These are phyloP conservation scores for Australoheros facetus DNA, from an alignment of 2,797 vertebrate genomes.

Conservation along the genomic window DNA sequence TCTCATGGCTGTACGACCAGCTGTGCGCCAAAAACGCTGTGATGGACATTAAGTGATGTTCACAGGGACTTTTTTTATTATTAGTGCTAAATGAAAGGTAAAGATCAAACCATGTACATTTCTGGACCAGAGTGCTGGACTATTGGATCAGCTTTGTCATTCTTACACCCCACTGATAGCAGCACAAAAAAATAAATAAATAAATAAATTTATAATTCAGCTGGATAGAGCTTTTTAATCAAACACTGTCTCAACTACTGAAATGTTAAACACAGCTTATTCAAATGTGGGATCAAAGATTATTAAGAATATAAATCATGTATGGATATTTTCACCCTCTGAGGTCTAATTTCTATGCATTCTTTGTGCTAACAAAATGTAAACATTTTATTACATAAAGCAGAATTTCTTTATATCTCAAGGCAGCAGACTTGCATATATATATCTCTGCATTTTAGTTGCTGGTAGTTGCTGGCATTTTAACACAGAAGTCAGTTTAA, in stretches of 20 bases:
- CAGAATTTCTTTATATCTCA: background rate
- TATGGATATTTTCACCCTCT: background rate
- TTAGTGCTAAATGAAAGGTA: background rate
- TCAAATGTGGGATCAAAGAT: constrained; percentile 27
- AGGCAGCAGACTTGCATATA: background rate
- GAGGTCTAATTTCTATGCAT: background rate
- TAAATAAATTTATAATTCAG: background rate
- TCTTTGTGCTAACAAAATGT: constrained; percentile 12
- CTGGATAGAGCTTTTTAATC: constrained; percentile 36
- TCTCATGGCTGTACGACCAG: background rate
- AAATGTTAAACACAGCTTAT: constrained; percentile 48
- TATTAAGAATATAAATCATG: constrained; percentile 45
- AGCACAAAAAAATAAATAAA: background rate
- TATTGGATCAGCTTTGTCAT: background rate
- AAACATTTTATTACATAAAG: background rate
- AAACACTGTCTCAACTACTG: constrained; percentile 12
- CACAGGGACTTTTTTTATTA: background rate
- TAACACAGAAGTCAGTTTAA: background rate
- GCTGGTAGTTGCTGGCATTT: background rate
- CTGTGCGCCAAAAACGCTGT: background rate
- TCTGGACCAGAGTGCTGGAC: background rate
- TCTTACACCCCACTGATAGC: background rate
- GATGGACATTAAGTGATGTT: background rate
- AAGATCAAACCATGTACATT: background rate
- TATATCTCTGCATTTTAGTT: background rate